Conservation (phyloP, 2,888 invertebrate species). For the Lithophane semibrunnea region DNA sequence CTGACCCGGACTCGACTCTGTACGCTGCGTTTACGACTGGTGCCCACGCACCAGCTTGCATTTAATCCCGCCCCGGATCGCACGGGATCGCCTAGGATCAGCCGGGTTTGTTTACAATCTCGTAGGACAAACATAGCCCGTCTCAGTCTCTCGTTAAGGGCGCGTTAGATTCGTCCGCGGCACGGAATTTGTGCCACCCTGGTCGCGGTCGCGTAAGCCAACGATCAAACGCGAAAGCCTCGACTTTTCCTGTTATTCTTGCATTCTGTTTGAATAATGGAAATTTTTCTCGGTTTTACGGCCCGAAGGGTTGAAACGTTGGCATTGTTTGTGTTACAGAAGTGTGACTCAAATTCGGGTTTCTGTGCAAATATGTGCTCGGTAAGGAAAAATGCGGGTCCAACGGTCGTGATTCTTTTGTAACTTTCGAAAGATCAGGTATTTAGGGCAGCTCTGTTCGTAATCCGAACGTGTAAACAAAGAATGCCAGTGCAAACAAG, state of each 20-base stretch:
- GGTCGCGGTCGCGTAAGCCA: conserved; percentile 53
- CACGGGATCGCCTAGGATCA: conserved; percentile 16
- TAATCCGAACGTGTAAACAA: conserved; percentile 32
- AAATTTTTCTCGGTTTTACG: conserved; percentile 59
- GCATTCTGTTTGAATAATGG: conserved; percentile 63
- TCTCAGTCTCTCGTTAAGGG: conserved; percentile 39
- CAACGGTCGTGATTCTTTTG: conserved; percentile 52
- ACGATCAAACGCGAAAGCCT: conserved; percentile 54
- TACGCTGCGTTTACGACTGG: conserved; percentile 54
- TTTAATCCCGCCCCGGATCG: conserved; percentile 41
- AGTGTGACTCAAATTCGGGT: conserved; percentile 59
- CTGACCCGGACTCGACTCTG: conserved; percentile 43
- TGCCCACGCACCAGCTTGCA: conserved; percentile 45
- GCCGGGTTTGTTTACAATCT: conserved; percentile 43
- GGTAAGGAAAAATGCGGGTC: conserved; percentile 55
- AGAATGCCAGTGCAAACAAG: too few species aligned
- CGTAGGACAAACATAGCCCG: conserved; percentile 11
- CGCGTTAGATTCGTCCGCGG: conserved; percentile 45
- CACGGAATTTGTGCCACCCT: conserved; percentile 49
- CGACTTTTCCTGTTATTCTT: conserved; percentile 60
- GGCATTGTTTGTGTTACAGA: conserved; percentile 61
- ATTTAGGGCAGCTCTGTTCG: conserved; percentile 40
- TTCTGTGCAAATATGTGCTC: conserved; percentile 55
- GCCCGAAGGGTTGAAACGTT: conserved; percentile 55
- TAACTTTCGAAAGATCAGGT: conserved; percentile 51